These are phyloP conservation scores for Anisognathus igniventris DNA, from an alignment of 2,797 vertebrate species.

Conservation along the genomic window DNA sequence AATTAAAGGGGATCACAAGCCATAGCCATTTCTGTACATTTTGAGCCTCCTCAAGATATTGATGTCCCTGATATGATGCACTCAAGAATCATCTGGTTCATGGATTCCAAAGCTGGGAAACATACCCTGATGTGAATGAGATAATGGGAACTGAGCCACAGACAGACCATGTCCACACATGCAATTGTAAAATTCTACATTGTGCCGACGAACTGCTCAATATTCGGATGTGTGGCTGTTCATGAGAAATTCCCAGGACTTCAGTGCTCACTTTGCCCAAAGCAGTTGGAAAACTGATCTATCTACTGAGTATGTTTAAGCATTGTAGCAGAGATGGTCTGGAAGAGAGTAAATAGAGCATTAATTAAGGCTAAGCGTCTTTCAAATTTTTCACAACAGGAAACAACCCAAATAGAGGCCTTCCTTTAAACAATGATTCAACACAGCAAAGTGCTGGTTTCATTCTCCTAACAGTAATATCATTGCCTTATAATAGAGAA, in stretches of 20 bases:
- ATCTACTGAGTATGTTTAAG: background rate
- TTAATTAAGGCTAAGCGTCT: background rate
- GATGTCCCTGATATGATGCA: background rate
- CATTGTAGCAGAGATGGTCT: background rate
- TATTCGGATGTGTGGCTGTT: fast-evolving
- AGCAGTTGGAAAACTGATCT: background rate
- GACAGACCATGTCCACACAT: background rate
- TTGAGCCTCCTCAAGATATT: background rate
- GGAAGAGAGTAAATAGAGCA: background rate
- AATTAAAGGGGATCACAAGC: background rate
- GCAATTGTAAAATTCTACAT: background rate
- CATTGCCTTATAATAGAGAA: background rate
- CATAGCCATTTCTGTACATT: background rate
- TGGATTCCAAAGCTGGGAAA: background rate
- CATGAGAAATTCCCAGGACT: background rate
- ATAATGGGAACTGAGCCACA: background rate
- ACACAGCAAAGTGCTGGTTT: background rate
- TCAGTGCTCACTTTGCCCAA: background rate
- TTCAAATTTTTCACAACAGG: background rate
- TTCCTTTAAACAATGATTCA: background rate
- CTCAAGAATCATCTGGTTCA: background rate
- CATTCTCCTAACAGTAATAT: background rate
- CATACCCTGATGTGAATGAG: no score
- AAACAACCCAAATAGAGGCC: background rate
- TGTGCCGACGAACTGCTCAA: background rate